Evolutionary conservation across 2,888 invertebrate species (phyloP).

Genomic region (Glaucopsyche alexis): DNA sequence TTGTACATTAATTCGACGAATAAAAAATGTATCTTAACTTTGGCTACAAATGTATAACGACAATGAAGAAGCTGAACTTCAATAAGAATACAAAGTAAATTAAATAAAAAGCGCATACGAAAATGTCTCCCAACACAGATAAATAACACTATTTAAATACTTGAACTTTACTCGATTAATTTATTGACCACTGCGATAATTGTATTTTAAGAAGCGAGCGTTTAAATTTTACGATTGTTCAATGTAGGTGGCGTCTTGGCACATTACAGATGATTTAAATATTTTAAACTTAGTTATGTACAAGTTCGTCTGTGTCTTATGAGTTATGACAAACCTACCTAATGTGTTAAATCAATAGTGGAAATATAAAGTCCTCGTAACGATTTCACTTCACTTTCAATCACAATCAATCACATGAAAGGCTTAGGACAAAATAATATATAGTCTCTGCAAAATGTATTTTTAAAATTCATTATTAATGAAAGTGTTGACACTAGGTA

Average conservation of each 20-base stretch:
- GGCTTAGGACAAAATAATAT: no score
- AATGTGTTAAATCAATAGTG: no score
- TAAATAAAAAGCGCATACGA: neutral
- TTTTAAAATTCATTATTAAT: no score
- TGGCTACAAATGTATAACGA: neutral
- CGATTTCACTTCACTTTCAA: no score
- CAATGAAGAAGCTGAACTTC: neutral
- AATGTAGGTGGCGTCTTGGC: slow-evolving; percentile 9
- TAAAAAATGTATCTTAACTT: neutral
- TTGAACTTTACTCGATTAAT: slow-evolving; percentile 25
- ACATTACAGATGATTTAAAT: slow-evolving; percentile 17
- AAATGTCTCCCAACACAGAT: neutral
- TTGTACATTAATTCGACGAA: neutral
- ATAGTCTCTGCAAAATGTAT: no score
- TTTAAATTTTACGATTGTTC: slow-evolving; percentile 20
- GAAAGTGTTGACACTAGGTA: no score
- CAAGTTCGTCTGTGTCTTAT: no score
- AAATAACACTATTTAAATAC: slow-evolving; percentile 28
- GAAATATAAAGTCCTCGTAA: no score
- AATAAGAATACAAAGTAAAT: neutral
- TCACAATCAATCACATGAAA: no score
- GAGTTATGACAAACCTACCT: no score
- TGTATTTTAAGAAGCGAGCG: slow-evolving; percentile 13
- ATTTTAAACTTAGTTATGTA: neutral
- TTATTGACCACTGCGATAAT: slow-evolving; percentile 20